Percentiles rank a stretch among this genome's conserved stretches.
phyloP scores from a whole-genome alignment of 2,888 invertebrate species.

The Ectemnius cavifrons region DNA sequence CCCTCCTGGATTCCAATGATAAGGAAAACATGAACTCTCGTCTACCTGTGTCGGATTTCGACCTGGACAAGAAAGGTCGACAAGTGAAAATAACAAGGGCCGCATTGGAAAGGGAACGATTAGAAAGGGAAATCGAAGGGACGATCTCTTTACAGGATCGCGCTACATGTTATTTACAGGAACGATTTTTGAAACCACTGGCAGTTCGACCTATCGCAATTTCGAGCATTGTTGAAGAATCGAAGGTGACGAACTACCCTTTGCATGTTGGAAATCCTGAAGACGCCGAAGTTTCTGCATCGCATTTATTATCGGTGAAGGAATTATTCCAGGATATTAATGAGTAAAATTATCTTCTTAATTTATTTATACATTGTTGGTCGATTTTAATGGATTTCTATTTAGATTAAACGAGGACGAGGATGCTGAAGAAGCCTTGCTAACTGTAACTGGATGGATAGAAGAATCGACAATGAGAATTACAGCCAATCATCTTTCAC shows the following conservation, averaged over 20 bases:
- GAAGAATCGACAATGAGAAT: not conserved
- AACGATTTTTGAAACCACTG: constrained; percentile 81
- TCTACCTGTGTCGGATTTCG: constrained; percentile 82
- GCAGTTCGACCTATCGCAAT: constrained; percentile 76
- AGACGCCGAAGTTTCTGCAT: constrained; percentile 6
- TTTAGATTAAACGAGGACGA: not conserved
- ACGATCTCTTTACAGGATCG: constrained; percentile 81
- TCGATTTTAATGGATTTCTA: not conserved
- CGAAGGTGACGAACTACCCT: constrained; percentile 81
- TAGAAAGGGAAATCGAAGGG: constrained; percentile 79
- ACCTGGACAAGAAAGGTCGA: constrained; percentile 80
- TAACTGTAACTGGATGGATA: not conserved
- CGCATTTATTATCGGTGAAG: constrained; percentile 27
- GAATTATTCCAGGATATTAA: not conserved
- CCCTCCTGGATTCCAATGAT: constrained; percentile 80
- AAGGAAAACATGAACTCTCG: constrained; percentile 80
- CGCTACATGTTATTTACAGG: constrained; percentile 80
- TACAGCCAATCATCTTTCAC: not conserved
- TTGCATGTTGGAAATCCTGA: constrained; percentile 76
- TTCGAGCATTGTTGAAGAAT: constrained; percentile 76
- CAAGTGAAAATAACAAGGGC: constrained; percentile 75
- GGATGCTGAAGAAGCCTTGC: not conserved
- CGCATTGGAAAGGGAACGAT: constrained; percentile 79
- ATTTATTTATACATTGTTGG: not conserved
- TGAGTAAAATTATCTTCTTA: not conserved